A percentile compares a stretch with the other conserved stretches of the same genome.
These are phyloP conservation scores for Beroe ovata DNA, from an alignment of 37 sponge, comb jelly and placozoan genomes.

Conservation along the genomic window DNA sequence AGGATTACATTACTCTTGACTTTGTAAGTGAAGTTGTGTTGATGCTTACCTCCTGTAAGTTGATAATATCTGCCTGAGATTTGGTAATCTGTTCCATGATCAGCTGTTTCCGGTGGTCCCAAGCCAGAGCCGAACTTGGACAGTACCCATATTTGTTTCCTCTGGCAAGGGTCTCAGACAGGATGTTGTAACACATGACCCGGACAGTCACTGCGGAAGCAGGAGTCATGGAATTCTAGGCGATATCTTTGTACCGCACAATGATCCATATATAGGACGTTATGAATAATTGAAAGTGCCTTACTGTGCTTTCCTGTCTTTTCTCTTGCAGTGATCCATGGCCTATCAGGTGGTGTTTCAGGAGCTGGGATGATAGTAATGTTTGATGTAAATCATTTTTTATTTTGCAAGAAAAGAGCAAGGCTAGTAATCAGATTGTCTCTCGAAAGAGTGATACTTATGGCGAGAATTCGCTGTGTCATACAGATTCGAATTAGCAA, in stretches of 20 bases:
- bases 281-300: too few species aligned
- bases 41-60: slow-evolving; percentile 75
- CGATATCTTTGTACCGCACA: too few species aligned
- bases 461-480: too few species aligned
- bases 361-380: slow-evolving; percentile 21
- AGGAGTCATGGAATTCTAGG: too few species aligned
- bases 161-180: slow-evolving; percentile 90
- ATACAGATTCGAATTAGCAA: too few species aligned
- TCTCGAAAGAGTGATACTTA: too few species aligned
- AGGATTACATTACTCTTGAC: slow-evolving; percentile 87
- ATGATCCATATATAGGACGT: too few species aligned
- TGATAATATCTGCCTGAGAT: slow-evolving; percentile 81
- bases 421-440: too few species aligned
- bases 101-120: slow-evolving; percentile 85
- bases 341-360: slow-evolving; percentile 2
- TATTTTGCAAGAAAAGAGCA: too few species aligned
- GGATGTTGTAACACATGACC: slow-evolving; percentile 91
- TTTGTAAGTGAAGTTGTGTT: slow-evolving; percentile 78
- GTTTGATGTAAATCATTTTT: background rate
- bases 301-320: slow-evolving; percentile 45
- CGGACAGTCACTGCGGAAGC: slow-evolving; percentile 72
- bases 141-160: slow-evolving; percentile 93
- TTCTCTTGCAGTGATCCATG: slow-evolving; percentile 20
- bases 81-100: slow-evolving; percentile 85
- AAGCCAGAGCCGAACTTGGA: slow-evolving; percentile 88